Evolutionary conservation across 2,888 invertebrate genomes (phyloP), one percentile per base, ranked within the genome.

Genomic region (Ctena decussata): DNA sequence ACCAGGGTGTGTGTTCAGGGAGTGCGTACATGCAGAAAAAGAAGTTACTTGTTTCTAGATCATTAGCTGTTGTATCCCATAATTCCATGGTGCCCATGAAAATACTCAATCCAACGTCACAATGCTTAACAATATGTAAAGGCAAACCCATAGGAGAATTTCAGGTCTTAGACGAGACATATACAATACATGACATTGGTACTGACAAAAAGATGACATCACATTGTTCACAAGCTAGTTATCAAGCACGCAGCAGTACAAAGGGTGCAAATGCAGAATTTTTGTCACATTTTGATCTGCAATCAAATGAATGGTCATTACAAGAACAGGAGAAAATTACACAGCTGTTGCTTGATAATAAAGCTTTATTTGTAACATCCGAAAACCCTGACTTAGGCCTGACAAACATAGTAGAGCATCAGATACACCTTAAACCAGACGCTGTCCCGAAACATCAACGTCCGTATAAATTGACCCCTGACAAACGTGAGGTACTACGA

Each of bases 371-470:
- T 46, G 60, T 60, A 0, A 79, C 79, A 27, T 21, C 21, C 8
- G 79, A 79, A 24, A 79, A 72, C 39, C 76, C 79, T 32, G 32
- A 75, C 32, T 24, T 83, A 0, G 79, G 75, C 15, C 60, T 39
- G 57, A 75, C 79, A 1, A 24, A 24, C 2, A 18, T 41, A 12
- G 75, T 83, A 27, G 39, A 79, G n/a, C 79, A 79, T 39, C 0
- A n/a, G 0, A 83, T 83, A 60, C 70, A 44, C 30, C 39, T 83
- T 0, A 83, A 83, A n/a, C 79, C 79, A 1, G 65, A 69, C 35
- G 73, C 77, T 44, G 8, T 12, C 0, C 69, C 82, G 0, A 77
- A 77, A 57, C 82, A 82, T 30, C 82, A 79, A 30, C n/a, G 76
- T 0, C 79, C 83, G 18, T 83, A 83, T 44, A 74, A 71, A 1